Evolutionary conservation across 1,140 invertebrate genomes (phyloP).

Genomic region (Laupala kohalensis): DNA sequence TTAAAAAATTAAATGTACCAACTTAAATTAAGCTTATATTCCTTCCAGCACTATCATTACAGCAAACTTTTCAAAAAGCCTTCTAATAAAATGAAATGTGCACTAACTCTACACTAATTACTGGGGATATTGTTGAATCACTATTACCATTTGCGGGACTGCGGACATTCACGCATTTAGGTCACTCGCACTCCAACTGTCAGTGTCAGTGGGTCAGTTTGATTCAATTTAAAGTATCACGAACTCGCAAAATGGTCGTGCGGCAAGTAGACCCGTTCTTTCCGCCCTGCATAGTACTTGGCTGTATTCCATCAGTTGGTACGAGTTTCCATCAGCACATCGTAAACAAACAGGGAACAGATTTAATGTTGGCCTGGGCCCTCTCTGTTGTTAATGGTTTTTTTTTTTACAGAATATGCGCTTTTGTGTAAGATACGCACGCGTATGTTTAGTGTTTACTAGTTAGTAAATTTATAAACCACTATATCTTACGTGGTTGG

Average conservation of each 20-base stretch:
- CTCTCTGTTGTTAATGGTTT: too few relatives aligned
- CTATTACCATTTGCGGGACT: background rate
- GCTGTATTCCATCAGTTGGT: too few relatives aligned
- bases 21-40: background rate
- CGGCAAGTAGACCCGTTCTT: background rate
- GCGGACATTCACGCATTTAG: background rate
- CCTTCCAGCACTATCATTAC: background rate
- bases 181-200: background rate
- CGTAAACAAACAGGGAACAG: too few relatives aligned
- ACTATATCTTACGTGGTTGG: too few relatives aligned
- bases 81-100: background rate
- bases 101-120: background rate
- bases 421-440: too few relatives aligned
- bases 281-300: background rate
- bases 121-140: background rate
- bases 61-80: background rate
- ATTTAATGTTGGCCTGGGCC: too few relatives aligned
- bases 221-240: background rate
- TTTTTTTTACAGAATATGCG: too few relatives aligned
- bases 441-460: too few relatives aligned
- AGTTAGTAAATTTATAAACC: too few relatives aligned
- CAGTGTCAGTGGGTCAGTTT: background rate
- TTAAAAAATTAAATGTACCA: background rate
- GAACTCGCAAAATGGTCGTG: background rate
- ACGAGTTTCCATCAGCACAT: too few relatives aligned